Base-by-base conservation (phyloP, 2,113 vertebrate genomes). In the Urocolius indicus region DNA sequence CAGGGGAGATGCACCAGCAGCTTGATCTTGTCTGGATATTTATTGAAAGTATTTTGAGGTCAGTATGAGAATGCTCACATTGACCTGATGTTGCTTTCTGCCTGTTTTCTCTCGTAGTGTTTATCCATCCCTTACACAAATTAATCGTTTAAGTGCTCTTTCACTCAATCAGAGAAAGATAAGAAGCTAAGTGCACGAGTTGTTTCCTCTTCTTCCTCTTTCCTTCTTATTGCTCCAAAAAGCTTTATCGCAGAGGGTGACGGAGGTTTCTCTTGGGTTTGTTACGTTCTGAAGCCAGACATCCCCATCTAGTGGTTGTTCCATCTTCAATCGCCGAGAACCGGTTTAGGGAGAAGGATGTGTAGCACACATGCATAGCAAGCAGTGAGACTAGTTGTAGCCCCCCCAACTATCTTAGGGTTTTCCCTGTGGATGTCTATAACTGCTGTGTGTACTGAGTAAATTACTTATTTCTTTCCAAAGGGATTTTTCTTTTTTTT, bases 221-320 rank as follows among this genome's bases (percentile, higher is more conserved):
- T 16, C 7, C 8, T 38, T 54, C 1, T 71, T 27, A 43, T 18
- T 38, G 15, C 4, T 59, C 29, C 69, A 7, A 38, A 62, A 80
- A 32, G 15, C 57, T 55, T 36, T 59, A 9, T 45, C 3, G 1
- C n/a, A 8, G 51, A 55, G 27, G 9, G 19, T 57, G 34, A 2
- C 29, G 4, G 21, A 38, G 36, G 23, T 13, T 10, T 4, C 24
- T 0, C 24, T 61, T 29, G 30, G 1, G 12, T 86, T 52, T 84
- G 32, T 46, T 48, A 34, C 32, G 2, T 86, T 81, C 10, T 68
- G 89, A 82, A 84, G 84, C 68, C 90, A 77, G 93, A 97, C n/a
- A 95, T 75, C 96, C 69, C 98, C 98, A 97, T 95, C 97, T 98
- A 97, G 97, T 94, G 98, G 96, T 74, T 74, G 32, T 89, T 90